Base-by-base conservation (phyloP, 2,888 invertebrate species). In the Ophraella communa region DNA sequence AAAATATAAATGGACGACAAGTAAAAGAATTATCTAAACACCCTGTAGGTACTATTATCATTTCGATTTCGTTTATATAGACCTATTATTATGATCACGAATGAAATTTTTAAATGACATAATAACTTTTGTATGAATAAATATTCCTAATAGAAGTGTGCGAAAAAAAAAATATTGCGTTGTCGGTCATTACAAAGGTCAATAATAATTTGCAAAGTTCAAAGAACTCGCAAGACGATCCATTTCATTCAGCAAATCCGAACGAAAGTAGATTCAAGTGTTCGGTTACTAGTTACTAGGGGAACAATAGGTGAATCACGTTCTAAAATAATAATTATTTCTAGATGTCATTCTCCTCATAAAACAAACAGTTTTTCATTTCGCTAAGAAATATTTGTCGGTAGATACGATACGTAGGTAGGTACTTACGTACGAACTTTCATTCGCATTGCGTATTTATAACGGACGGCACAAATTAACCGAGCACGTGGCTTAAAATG, bases 281-380 rank as follows among this genome's bases (percentile, higher is more conserved):
- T 59, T 59, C 58, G 58, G 47, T 33, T 57, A 57, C 57, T 47
- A 57, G 57, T 57, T 57, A 57, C 51, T 45, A 59, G 23, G 51
- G 51, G 51, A 59, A 59, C 58, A 51, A 59, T 59, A 59, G 39
- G 39, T 51, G 58, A 59, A 59, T 59, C 49, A 59, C 33, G 58
- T 21, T 21, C 7, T 42, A 44, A 18, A 20, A n/a, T n/a, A n/a
- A n/a, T n/a, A 49, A 39, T 51, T 59, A 39, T 59, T 59, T 23
- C 51, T 51, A 39, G 42, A 51, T 59, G 51, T 59, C 58, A 51
- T 39, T 59, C 49, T 49, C 58, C 51, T 30, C 51, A 21, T 7
- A 39, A 59, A 59, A n/a, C n/a, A n/a, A 51, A 59, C 39, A 35
- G 58, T 59, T 59, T 51, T 49, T 59, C 58, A 35, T 59, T 59